A percentile compares a stretch with the other conserved stretches of the same genome.
phyloP scores from a whole-genome alignment of 2,113 vertebrate genomes.

The Atrichornis clamosus region DNA sequence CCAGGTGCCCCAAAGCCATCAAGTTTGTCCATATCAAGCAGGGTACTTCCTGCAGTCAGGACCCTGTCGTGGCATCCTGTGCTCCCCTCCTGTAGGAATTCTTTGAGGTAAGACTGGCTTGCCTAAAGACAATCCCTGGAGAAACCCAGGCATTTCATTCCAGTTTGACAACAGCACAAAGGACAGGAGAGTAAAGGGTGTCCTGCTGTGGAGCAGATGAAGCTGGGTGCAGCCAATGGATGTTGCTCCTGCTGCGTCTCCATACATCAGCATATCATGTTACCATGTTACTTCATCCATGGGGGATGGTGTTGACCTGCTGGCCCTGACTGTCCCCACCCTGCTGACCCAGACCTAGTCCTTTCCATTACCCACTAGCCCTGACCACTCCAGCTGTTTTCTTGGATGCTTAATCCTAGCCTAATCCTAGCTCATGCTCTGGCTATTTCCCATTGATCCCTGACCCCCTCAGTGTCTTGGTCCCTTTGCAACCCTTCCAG shows the following conservation, averaged over 20 bases:
- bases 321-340: background rate
- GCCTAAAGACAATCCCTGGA: background rate
- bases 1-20: background rate
- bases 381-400: background rate
- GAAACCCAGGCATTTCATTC: background rate
- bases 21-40: fast-evolving
- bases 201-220: background rate
- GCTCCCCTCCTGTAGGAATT: fast-evolving
- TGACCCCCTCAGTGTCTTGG: background rate
- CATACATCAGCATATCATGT: background rate
- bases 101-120: background rate
- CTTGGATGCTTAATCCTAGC: background rate
- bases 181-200: background rate
- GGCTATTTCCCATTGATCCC: background rate
- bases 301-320: background rate
- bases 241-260: background rate
- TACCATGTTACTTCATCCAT: background rate
- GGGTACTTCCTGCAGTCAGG: background rate
- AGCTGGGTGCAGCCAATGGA: background rate
- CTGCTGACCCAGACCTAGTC: background rate
- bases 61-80: background rate
- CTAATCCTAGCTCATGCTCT: background rate
- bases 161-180: fast-evolving
- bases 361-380: background rate
- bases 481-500: background rate